Evolutionary conservation across 2,797 vertebrate genomes (phyloP), one percentile per base, ranked within the genome.

Genomic region (Microcaecilia unicolor): DNA sequence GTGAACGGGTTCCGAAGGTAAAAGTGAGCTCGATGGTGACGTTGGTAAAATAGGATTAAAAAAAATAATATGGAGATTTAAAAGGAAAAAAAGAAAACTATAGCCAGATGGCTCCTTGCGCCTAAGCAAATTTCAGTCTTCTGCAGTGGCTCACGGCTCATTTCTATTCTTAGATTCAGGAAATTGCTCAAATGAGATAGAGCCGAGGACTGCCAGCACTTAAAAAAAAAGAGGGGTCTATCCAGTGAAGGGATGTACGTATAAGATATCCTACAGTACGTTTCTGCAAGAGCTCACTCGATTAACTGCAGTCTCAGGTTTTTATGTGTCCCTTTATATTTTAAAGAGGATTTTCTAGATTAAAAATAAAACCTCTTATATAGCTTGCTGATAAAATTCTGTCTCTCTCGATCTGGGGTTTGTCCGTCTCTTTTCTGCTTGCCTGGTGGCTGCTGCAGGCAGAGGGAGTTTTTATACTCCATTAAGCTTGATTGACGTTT

Each of bases 401-500:
- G n/a, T 48, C 59, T 62, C 26, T 34, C 45, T 3, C 58, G n/a
- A n/a, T n/a, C n/a, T n/a, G n/a, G 9, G 9, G 22, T n/a, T 9
- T 55, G 55, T 51, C 60, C 55, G 46, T 58, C 41, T 44, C 59
- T 50, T 61, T 55, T 64, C 62, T 55, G 70, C 58, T n/a, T 41
- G 36, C 50, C 39, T n/a, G n/a, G n/a, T n/a, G n/a, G n/a, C n/a
- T 53, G 63, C 54, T 67, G 24, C 67, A 47, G 75, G 70, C 66
- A 58, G 72, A 58, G 49, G 72, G 68, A 80, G 78, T 63, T 82
- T 86, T 86, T 84, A 76, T 80, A 76, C 72, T 72, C 78, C 68
- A 86, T 87, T 90, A 87, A 94, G 89, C 86, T 88, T 93, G 92
- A 96, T 87, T 92, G 92, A 91, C 91, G 89, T 85, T 83, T 80